Evolutionary conservation across 1,140 invertebrate genomes (phyloP), one percentile per base, ranked within the genome.

Genomic region (Drosophila lacteicornis): DNA sequence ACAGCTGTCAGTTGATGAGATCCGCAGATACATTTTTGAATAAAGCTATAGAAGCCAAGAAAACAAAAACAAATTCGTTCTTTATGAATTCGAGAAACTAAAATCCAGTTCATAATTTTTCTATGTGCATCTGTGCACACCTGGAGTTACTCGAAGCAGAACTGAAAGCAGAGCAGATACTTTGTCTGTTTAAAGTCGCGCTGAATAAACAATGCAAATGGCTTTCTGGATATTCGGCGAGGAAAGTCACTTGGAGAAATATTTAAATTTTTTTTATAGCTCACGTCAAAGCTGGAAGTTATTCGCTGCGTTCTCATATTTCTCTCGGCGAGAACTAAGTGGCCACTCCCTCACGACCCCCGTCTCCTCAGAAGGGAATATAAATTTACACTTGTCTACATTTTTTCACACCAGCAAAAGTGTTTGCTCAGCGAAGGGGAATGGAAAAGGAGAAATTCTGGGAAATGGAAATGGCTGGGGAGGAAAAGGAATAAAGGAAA

Each of bases 331-430:
- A 25, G 45, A 46, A 25, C 69, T 73, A 71, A 71, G 68, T 71
- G 68, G 45, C 43, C 61, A 19, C 27, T 7, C 19, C 19, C 62
- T 9, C 33, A 36, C 30, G 15, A n/a, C 7, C 19, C 30, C 51
- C 51, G 17, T 27, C 38, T 50, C 38, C 57, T 17, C 47, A 15
- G 36, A 70, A 17, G 40, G 43, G 67, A 79, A 65, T 71, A 79
- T 79, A 71, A 62, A 79, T 79, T 79, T 58, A 78, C 76, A 79
- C 76, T 79, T 79, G 75, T 79, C 75, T 58, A 71, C 76, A 79
- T 78, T 78, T 62, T 78, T 78, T 78, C 75, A 62, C 74, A 78
- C 75, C 63, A 61, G 42, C 63, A 33, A 68, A 67, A 77, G 75
- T 78, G 74, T 78, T 78, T 78, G 65, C 75, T 60, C 76, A 53